These are phyloP conservation scores for Sarcophaga bullata DNA, from an alignment of 1,140 invertebrate genomes.

Conservation along the genomic window DNA sequence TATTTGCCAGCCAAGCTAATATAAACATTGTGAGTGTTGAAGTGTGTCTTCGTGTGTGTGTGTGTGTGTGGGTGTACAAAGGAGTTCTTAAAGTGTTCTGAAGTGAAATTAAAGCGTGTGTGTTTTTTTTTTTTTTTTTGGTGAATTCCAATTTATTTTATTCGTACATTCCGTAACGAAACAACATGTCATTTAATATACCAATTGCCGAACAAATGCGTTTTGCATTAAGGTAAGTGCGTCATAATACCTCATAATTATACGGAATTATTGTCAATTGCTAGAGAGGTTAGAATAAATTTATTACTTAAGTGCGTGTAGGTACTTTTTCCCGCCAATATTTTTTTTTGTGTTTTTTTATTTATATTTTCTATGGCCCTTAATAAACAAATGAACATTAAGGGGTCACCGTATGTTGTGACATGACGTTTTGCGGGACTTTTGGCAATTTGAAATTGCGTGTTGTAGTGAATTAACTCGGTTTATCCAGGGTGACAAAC, in stretches of 20 bases:
- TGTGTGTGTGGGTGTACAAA: too few species aligned
- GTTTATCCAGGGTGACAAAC: too few species aligned
- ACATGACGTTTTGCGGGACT: not conserved
- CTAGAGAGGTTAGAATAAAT: not conserved
- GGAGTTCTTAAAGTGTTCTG: too few species aligned
- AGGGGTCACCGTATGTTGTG: not conserved
- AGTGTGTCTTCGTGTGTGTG: not conserved
- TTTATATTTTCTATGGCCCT: not conserved
- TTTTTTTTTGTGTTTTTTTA: not conserved
- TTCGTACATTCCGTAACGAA: not conserved
- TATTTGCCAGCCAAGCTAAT: too few species aligned
- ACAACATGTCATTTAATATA: conserved; percentile 61
- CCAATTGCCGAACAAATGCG: conserved; percentile 63
- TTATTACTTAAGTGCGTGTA: not conserved
- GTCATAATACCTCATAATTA: not conserved
- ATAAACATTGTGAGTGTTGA: not conserved
- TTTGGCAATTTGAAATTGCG: too few species aligned
- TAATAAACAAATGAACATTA: not conserved
- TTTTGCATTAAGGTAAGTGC: conserved; percentile 60
- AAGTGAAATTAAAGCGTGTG: not conserved
- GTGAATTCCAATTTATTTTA: not conserved
- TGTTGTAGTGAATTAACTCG: too few species aligned
- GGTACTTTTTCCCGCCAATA: not conserved
- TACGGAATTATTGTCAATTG: not conserved
- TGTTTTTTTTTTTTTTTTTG: not conserved